Conservation (phyloP, 2,888 invertebrate species). For the Lepidocyrtinus sp. region DNA sequence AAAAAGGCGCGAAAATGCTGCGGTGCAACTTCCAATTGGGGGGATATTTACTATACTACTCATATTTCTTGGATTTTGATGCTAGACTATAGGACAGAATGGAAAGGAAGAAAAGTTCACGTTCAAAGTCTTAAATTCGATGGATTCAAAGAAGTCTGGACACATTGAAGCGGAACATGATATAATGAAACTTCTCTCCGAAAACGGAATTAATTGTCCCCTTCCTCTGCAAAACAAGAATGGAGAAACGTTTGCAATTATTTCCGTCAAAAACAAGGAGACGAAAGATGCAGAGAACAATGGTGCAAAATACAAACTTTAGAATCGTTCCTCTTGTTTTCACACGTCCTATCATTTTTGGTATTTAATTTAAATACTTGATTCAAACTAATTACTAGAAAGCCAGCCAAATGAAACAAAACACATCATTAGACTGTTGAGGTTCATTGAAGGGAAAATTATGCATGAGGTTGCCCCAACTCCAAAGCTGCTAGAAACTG, state of each 20-base stretch:
- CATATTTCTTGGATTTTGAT: background rate
- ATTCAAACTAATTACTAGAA: no score
- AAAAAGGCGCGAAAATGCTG: no score
- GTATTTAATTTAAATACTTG: no score
- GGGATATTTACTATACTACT: background rate
- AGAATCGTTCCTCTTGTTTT: no score
- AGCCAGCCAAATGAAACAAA: constrained; percentile 28
- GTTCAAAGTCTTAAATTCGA: constrained; percentile 86
- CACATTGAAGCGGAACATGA: constrained; percentile 84
- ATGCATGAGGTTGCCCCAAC: constrained; percentile 78
- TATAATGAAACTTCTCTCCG: constrained; percentile 80
- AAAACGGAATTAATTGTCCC: constrained; percentile 79
- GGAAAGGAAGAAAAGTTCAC: constrained; percentile 73
- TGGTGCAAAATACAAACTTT: no score
- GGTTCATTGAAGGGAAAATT: constrained; percentile 83
- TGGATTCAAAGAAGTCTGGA: constrained; percentile 81
- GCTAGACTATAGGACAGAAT: constrained; percentile 24
- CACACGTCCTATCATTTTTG: no score
- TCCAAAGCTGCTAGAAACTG: constrained; percentile 79
- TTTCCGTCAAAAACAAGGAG: constrained; percentile 54
- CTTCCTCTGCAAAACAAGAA: constrained; percentile 80
- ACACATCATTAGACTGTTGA: constrained; percentile 84
- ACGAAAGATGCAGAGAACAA: constrained; percentile 52
- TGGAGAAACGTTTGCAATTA: constrained; percentile 76
- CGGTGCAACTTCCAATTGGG: no score